Base-by-base conservation (phyloP, 2,888 invertebrate species). In the Cheiracanthium punctorium region DNA sequence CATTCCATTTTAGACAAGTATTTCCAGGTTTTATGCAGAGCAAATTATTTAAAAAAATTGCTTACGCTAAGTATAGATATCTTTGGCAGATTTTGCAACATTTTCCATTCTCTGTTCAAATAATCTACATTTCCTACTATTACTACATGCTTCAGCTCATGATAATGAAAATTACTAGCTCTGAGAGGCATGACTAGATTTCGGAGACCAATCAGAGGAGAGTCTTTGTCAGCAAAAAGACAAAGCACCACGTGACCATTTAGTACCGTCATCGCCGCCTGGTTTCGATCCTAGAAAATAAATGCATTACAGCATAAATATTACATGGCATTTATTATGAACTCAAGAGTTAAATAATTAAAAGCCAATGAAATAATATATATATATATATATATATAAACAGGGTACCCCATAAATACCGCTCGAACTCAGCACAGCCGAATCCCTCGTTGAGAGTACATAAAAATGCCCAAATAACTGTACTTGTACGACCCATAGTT, bases 111-210 rank as follows among this genome's bases (percentile, higher is more conserved):
- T 91, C 98, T 94, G 91, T 97, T 94, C 90, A 99, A 96, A 93
- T 99, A 99, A 91, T 99, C 99, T 91, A 98, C 96, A 91, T 98
- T 98, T 90, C 99, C 99, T 90, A 99, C 99, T 91, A 99, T 98
- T 89, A 99, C 98, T 90, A 99, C 98, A 93, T 99, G 98, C 93
- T 99, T 99, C 91, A 99, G 94, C 93, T 99, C 99, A 93, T 99
- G 98, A 93, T 98, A 99, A 93, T 99, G 99, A 93, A 99, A 99
- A 93, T 99, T 99, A 91, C 98, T 98, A 90, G 99, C 99, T 91
- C 99, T 93, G 90, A 99, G 93, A 80, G 99, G 99, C 99, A 99
- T 99, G 90, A 99, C 98, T 92, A 99, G 94, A 93, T 99, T 99
- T 89, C 99, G 94, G 90, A 99, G 94, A 89, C 99, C 99, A 91